Percentiles rank a stretch among this genome's conserved stretches.
Evolutionary conservation across 2,888 invertebrate genomes (phyloP).

Genomic region (Caenorhabditis sulstoni): DNA sequence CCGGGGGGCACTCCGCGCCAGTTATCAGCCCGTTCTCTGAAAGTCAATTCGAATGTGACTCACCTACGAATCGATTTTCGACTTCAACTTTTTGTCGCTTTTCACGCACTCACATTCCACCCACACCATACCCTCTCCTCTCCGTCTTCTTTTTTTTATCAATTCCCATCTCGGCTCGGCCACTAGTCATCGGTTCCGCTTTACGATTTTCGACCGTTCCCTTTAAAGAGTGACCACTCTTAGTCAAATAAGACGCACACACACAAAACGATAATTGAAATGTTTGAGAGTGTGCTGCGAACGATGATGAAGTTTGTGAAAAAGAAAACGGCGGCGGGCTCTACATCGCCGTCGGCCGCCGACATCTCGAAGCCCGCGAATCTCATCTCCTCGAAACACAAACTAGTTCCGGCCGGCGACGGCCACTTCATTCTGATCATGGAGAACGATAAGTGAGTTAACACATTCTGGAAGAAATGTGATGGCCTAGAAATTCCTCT

Average conservation of each 20-base stretch:
- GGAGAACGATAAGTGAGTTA: conserved; percentile 37
- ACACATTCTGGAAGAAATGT: background rate
- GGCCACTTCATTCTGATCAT: conserved; percentile 39
- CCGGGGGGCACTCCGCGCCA: too few species aligned
- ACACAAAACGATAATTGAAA: too few species aligned
- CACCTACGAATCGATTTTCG: too few species aligned
- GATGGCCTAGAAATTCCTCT: background rate
- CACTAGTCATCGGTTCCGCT: conserved; percentile 45
- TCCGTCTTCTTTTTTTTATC: background rate
- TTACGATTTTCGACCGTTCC: too few species aligned
- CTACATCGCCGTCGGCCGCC: conserved; percentile 8
- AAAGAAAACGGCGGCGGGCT: conserved; percentile 36
- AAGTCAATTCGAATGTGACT: too few species aligned
- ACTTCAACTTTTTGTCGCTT: too few species aligned
- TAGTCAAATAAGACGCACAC: too few species aligned
- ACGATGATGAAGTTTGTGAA: conserved; percentile 48
- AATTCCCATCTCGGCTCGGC: too few species aligned
- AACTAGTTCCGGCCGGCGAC: conserved; percentile 24
- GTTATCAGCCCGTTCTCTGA: too few species aligned
- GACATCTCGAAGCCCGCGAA: conserved; percentile 41
- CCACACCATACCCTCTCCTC: conserved; percentile 15
- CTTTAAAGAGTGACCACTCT: conserved; percentile 18
- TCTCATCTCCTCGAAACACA: conserved; percentile 39
- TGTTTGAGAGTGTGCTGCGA: conserved; percentile 33
- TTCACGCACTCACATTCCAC: conserved; percentile 8